Evolutionary conservation across 2,888 invertebrate species (phyloP).

Genomic region (Apodemia duryi): DNA sequence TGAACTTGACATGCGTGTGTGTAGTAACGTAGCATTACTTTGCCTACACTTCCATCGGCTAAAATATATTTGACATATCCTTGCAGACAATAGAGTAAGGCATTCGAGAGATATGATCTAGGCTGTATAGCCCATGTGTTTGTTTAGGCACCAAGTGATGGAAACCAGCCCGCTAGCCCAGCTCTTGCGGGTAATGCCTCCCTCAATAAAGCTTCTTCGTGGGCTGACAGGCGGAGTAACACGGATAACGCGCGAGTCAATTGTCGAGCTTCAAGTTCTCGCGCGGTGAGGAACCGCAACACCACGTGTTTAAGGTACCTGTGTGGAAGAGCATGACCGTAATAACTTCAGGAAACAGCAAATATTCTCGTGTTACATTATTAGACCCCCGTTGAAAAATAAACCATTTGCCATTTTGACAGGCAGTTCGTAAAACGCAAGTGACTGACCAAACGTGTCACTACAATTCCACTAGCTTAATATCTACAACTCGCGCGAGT

Average conservation of each 20-base stretch:
- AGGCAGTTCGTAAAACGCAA: too few relatives aligned
- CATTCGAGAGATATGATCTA: neutral
- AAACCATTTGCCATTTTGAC: too few relatives aligned
- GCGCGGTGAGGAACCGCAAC: constrained; percentile 93
- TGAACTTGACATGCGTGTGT: too few relatives aligned
- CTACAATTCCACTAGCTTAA: too few relatives aligned
- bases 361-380: neutral
- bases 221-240: constrained; percentile 88
- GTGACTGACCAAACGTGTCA: too few relatives aligned
- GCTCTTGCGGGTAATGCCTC: constrained; percentile 82
- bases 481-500: too few relatives aligned
- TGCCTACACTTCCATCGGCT: neutral
- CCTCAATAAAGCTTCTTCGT: constrained; percentile 91
- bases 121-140: neutral
- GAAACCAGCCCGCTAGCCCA: constrained; percentile 60
- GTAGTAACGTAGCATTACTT: neutral
- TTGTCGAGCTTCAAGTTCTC: constrained; percentile 93
- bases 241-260: constrained; percentile 93
- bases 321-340: constrained; percentile 16
- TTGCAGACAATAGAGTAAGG: neutral
- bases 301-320: constrained; percentile 94
- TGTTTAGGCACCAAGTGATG: constrained; percentile 47
- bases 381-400: too few relatives aligned
- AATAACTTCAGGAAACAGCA: neutral
- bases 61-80: neutral